A percentile compares a stretch with the other conserved stretches of the same genome.
These are phyloP conservation scores for Noctua fimbriata DNA, from an alignment of 2,888 invertebrate genomes.

Conservation along the genomic window DNA sequence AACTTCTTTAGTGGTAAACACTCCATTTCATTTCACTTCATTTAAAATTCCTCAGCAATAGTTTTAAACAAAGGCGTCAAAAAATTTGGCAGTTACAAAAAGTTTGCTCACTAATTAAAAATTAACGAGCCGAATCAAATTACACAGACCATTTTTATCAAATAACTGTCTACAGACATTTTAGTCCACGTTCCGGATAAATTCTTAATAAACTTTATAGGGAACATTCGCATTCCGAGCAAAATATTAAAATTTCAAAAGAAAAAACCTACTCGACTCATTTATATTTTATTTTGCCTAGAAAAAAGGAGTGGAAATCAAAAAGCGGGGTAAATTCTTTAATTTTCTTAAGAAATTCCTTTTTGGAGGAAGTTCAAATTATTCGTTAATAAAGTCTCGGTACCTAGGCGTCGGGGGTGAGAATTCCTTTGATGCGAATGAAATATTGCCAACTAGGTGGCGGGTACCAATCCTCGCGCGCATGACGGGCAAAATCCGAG, in stretches of 20 bases:
- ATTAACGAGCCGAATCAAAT: slow-evolving; percentile 64
- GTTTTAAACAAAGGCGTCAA: slow-evolving; percentile 53
- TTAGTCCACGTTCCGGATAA: slow-evolving; percentile 66
- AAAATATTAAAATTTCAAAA: slow-evolving; percentile 77
- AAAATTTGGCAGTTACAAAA: slow-evolving; percentile 48
- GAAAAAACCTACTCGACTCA: slow-evolving; percentile 77
- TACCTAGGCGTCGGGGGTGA: slow-evolving; percentile 69
- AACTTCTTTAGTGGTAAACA: slow-evolving; percentile 29
- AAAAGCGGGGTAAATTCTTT: slow-evolving; percentile 82
- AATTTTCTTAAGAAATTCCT: slow-evolving; percentile 85
- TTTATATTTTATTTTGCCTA: slow-evolving; percentile 79
- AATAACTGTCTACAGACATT: slow-evolving; percentile 65
- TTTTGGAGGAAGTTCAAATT: slow-evolving; percentile 81
- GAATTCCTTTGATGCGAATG: slow-evolving; percentile 87
- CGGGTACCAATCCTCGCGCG: slow-evolving; percentile 77
- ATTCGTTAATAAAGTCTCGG: slow-evolving; percentile 86
- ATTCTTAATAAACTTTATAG: slow-evolving; percentile 77
- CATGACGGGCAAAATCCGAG: slow-evolving; percentile 86
- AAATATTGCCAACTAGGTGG: slow-evolving; percentile 84
- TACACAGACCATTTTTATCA: slow-evolving; percentile 61
- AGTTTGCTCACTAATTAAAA: slow-evolving; percentile 61
- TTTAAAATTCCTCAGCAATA: slow-evolving; percentile 36
- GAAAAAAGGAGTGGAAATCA: slow-evolving; percentile 76
- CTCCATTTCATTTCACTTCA: slow-evolving; percentile 44
- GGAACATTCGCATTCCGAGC: slow-evolving; percentile 61